These are phyloP conservation scores for Thereva unica DNA, from an alignment of 2,888 invertebrate species.

Conservation along the genomic window DNA sequence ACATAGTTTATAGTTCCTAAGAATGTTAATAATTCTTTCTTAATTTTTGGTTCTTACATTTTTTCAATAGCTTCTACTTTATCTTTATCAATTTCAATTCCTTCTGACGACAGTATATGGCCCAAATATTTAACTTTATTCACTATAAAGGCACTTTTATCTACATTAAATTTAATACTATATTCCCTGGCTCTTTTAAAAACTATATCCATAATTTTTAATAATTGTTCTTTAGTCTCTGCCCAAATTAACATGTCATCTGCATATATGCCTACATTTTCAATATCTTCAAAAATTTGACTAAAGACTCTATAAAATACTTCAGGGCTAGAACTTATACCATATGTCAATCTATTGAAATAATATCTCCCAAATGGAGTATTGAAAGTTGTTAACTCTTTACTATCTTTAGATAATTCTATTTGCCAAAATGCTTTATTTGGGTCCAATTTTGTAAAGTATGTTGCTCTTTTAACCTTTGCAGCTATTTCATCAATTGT, in stretches of 20 bases:
- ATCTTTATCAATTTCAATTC: conserved; percentile 43
- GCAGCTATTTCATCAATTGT: conserved; percentile 43
- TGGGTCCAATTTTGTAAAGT: conserved; percentile 41
- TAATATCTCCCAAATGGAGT: conserved; percentile 43
- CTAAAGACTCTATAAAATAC: conserved; percentile 49
- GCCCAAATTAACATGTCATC: conserved; percentile 50
- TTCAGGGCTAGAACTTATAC: conserved; percentile 49
- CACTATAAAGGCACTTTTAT: conserved; percentile 45
- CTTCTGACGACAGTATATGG: conserved; percentile 43
- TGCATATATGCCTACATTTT: conserved; percentile 49
- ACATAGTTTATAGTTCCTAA: conserved; percentile 43
- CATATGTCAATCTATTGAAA: conserved; percentile 50
- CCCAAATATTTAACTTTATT: conserved; percentile 46
- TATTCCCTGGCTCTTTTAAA: conserved; percentile 39
- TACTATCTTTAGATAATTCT: conserved; percentile 34
- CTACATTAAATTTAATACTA: conserved; percentile 45
- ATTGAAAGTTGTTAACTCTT: conserved; percentile 40
- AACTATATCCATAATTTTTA: conserved; percentile 36
- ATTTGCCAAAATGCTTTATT: conserved; percentile 43
- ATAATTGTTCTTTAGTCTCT: conserved; percentile 40
- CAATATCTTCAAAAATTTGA: conserved; percentile 49
- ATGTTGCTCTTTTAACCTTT: conserved; percentile 37
- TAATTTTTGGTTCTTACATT: conserved; percentile 35
- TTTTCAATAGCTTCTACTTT: conserved; percentile 41
- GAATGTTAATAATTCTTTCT: conserved; percentile 38